Conservation (phyloP, 1,140 invertebrate species). For the Philopotamus ludificatus region DNA sequence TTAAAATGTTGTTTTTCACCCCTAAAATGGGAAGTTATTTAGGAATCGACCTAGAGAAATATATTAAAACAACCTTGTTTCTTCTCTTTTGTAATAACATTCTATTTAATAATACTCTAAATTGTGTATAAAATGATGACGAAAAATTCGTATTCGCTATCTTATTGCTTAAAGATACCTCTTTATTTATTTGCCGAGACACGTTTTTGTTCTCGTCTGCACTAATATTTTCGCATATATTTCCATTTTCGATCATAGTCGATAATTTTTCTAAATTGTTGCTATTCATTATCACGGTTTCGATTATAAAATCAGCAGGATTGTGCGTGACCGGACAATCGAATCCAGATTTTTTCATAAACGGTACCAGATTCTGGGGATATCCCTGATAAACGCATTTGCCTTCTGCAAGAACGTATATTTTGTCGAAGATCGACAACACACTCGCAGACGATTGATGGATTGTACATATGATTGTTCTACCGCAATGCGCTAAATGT, state of each 20-base stretch:
- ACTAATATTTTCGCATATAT: slow-evolving; percentile 33
- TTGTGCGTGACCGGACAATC: slow-evolving; percentile 53
- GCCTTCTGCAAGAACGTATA: slow-evolving; percentile 32
- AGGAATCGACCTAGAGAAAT: no score
- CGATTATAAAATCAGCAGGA: slow-evolving; percentile 52
- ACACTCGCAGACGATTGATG: slow-evolving; percentile 80
- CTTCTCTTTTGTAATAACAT: slow-evolving; percentile 58
- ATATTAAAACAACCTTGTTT: slow-evolving; percentile 48
- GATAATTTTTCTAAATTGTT: slow-evolving; percentile 47
- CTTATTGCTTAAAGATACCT: neutral
- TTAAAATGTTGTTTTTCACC: no score
- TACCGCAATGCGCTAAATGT: slow-evolving; percentile 62
- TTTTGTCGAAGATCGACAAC: slow-evolving; percentile 72
- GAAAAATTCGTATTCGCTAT: slow-evolving; percentile 50
- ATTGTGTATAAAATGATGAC: slow-evolving; percentile 56
- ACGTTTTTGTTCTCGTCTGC: neutral
- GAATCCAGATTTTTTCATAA: slow-evolving; percentile 46
- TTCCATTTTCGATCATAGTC: slow-evolving; percentile 51
- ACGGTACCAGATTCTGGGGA: slow-evolving; percentile 49
- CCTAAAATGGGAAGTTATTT: no score
- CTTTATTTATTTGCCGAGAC: neutral
- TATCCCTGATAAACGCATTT: slow-evolving; percentile 47
- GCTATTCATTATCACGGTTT: slow-evolving; percentile 45
- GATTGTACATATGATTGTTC: slow-evolving; percentile 79
- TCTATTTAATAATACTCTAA: slow-evolving; percentile 54